Conservation (phyloP, 2,888 invertebrate species). For the Sarcophaga carnaria region DNA sequence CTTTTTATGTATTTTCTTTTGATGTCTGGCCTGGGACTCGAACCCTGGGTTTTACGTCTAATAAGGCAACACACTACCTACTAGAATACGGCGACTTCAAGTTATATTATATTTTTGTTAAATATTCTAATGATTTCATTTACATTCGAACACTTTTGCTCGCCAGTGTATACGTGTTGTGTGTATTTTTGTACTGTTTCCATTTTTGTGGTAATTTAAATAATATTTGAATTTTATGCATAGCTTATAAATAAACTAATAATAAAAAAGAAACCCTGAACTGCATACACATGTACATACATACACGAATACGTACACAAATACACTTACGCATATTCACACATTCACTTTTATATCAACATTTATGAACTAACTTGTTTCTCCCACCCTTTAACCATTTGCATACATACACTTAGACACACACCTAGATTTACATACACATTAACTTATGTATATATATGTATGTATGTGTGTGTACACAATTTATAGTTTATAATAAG, state of each 20-base stretch:
- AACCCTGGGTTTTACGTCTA: too few relatives aligned
- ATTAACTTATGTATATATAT: background rate
- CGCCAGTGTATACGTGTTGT: background rate
- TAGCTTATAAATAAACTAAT: slow-evolving; percentile 48
- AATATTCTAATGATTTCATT: slow-evolving; percentile 1
- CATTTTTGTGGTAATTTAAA: slow-evolving; percentile 58
- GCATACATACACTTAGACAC: background rate
- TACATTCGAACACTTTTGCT: background rate
- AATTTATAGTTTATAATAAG: slow-evolving; percentile 60
- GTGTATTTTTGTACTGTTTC: slow-evolving; percentile 36
- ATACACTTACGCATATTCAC: background rate
- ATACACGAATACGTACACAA: background rate
- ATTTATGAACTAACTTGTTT: slow-evolving; percentile 53
- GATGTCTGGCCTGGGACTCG: too few relatives aligned
- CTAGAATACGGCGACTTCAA: too few relatives aligned
- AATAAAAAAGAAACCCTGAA: background rate
- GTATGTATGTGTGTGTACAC: background rate
- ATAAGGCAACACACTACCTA: too few relatives aligned
- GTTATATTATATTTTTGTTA: too few relatives aligned
- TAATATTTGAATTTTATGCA: slow-evolving; percentile 60
- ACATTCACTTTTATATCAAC: slow-evolving; percentile 9
- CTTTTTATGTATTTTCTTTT: too few relatives aligned
- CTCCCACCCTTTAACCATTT: background rate
- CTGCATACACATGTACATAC: background rate
- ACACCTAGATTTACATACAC: background rate